These are phyloP conservation scores for Triops longicaudatus DNA, from an alignment of 1,140 invertebrate genomes.

Conservation along the genomic window DNA sequence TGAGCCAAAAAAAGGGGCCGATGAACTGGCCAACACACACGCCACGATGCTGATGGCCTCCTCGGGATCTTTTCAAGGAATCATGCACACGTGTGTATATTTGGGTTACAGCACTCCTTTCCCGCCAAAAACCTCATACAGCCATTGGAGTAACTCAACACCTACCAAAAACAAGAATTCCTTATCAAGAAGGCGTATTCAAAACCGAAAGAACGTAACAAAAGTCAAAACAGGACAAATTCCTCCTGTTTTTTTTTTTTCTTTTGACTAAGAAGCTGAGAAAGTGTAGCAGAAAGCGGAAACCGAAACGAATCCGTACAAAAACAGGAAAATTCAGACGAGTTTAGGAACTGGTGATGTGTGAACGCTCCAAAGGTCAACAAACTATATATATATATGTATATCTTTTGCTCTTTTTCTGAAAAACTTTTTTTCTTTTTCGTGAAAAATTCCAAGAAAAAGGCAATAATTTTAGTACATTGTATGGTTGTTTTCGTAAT, in stretches of 20 bases:
- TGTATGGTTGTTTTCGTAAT: too few relatives aligned
- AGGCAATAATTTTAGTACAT: not conserved
- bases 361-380: not conserved
- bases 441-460: too few relatives aligned
- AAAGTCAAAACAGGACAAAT: not conserved
- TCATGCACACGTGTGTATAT: not conserved
- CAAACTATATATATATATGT: constrained; percentile 9
- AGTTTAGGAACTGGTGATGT: constrained; percentile 1
- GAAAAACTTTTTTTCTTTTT: too few relatives aligned
- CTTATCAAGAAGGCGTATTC: not conserved
- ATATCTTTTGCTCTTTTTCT: too few relatives aligned
- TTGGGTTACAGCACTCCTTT: not conserved
- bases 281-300: not conserved
- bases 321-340: not conserved
- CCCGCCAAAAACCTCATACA: not conserved
- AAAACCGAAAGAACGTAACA: not conserved
- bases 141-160: not conserved
- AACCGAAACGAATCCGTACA: too few relatives aligned
- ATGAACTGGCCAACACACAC: not conserved
- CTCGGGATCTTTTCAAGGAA: not conserved
- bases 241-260: constrained; percentile 4
- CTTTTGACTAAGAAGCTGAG: not conserved
- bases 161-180: not conserved
- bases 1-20: not conserved
- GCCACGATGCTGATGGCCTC: not conserved